Evolutionary conservation across 2,888 invertebrate genomes (phyloP), one percentile per base, ranked within the genome.

Genomic region (Aethes cnicana): DNA sequence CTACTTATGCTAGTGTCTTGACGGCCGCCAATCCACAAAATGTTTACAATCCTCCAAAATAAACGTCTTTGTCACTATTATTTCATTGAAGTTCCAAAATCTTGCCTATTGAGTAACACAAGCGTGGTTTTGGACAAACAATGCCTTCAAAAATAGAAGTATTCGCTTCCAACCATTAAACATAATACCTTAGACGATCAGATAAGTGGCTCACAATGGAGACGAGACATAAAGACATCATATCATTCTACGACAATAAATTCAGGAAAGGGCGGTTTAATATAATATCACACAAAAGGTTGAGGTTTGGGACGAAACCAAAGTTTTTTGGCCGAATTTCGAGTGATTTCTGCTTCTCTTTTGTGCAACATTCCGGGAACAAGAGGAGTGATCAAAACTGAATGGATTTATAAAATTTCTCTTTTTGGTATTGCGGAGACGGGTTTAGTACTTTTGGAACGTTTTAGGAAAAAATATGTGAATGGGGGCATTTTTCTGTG

Each of bases 241-340:
- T 86, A 88, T 87, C 82, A 84, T 84, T 83, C 79, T 74, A 73
- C 72, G 70, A 85, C 85, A 84, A 81, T 89, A 89, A 87, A 88
- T 87, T 83, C 75, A 68, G 68, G 73, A 79, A 83, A 81, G 82
- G 81, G 77, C 85, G 85, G 81, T 84, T 84, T 79, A 69, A 72
- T 77, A 81, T 77, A 72, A 71, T 64, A 25, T 32, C 52, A 75
- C 72, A 88, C 81, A 88, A 88, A 79, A 77, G 81, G 64, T 72
- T 74, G 76, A 75, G 78, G 79, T 77, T 80, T 72, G 70, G 74
- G 69, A 66, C 69, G 68, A 71, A 77, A 72, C 72, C 69, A 59
- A 71, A 68, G 71, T 73, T 81, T 70, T 69, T 87, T 46, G 37
- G 23, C 14, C 52, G 25, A 46, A 39, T 81, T 84, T 82, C 71